Evolutionary conservation across 2,888 invertebrate genomes (phyloP).

Genomic region (Catotricha subobsoleta): DNA sequence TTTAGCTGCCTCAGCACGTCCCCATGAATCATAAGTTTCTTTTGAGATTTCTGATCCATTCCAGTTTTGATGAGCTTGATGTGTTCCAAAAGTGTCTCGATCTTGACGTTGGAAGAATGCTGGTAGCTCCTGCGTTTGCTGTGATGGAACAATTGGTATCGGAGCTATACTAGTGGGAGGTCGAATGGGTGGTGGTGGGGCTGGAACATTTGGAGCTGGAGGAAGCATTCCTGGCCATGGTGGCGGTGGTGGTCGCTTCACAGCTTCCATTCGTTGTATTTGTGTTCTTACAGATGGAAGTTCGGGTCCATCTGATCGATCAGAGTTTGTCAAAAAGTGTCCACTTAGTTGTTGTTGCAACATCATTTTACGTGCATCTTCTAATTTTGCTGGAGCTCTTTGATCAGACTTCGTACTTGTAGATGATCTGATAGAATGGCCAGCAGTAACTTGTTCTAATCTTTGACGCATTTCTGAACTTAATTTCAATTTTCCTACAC

Average conservation of each 20-base stretch:
- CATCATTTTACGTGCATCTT: conserved; percentile 69
- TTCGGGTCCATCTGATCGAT: conserved; percentile 15
- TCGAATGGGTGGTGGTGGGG: conserved; percentile 38
- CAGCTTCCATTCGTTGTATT: conserved; percentile 40
- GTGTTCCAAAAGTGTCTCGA: conserved; percentile 53
- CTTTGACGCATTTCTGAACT: conserved; percentile 85
- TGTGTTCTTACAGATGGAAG: conserved; percentile 32
- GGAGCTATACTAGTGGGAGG: conserved; percentile 35
- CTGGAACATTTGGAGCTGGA: conserved; percentile 39
- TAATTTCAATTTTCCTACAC: conserved; percentile 75
- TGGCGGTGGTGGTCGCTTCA: conserved; percentile 36
- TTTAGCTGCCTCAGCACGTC: conserved; percentile 29
- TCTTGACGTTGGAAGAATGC: conserved; percentile 51
- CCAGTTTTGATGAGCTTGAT: conserved; percentile 51
- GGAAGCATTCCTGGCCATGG: conserved; percentile 50
- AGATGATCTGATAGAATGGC: conserved; percentile 66
- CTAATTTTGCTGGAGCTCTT: conserved; percentile 58
- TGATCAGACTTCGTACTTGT: conserved; percentile 53
- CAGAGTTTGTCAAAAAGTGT: conserved; percentile 17
- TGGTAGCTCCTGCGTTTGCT: conserved; percentile 36
- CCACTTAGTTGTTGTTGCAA: conserved; percentile 69
- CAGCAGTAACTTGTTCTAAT: conserved; percentile 73
- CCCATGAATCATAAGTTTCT: conserved; percentile 28
- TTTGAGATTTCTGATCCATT: conserved; percentile 25
- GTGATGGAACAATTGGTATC: conserved; percentile 42